These are phyloP conservation scores for Aethina tumida DNA, from an alignment of 1,140 invertebrate species.

Conservation along the genomic window DNA sequence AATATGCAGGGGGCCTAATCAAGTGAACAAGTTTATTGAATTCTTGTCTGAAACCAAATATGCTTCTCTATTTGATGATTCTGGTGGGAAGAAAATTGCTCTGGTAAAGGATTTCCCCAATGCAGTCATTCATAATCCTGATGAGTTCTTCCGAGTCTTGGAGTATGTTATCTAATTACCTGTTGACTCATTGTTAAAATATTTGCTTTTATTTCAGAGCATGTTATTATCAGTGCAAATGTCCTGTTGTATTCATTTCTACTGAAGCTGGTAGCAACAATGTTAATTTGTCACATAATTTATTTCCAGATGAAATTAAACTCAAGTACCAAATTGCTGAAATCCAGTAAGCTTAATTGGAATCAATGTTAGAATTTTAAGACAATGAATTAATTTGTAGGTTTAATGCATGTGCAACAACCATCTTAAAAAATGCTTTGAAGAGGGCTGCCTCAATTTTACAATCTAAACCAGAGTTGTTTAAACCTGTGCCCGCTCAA, in stretches of 20 bases:
- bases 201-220: constrained; percentile 41
- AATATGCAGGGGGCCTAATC: constrained; percentile 40
- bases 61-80: constrained; percentile 46
- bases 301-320: constrained; percentile 52
- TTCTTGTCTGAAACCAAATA: constrained; percentile 60
- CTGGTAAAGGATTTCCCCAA: constrained; percentile 71
- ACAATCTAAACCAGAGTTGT: constrained; percentile 36
- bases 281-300: constrained; percentile 46
- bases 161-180: constrained; percentile 40
- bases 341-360: constrained; percentile 43
- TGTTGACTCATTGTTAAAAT: constrained; percentile 8
- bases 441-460: constrained; percentile 50
- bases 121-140: constrained; percentile 47
- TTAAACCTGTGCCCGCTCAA: constrained; percentile 44
- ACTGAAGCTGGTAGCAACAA: constrained; percentile 51
- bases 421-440: constrained; percentile 53
- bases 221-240: constrained; percentile 50
- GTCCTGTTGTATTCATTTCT: constrained; percentile 59
- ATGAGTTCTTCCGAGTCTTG: constrained; percentile 50
- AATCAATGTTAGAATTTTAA: constrained; percentile 1
- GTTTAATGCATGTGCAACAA: constrained; percentile 53
- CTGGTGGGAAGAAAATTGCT: constrained; percentile 39
- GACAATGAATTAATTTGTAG: constrained; percentile 31
- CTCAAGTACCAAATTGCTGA: constrained; percentile 49
- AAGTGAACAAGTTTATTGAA: constrained; percentile 54